Base-by-base conservation (phyloP, 2,888 invertebrate genomes). In the Pelosia muscerda region DNA sequence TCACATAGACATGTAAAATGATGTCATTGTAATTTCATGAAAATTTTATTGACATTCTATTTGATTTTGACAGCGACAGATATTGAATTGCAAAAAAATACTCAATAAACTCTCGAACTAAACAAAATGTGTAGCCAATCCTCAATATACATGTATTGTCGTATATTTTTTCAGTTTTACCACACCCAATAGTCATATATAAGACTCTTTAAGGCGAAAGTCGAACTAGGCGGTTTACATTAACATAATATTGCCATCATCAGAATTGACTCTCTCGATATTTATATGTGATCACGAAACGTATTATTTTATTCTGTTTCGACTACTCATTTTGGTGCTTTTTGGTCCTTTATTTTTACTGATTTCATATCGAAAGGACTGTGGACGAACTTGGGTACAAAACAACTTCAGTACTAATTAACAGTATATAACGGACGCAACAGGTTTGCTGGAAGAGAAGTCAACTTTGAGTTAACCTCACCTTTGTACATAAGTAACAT, bases 231-330 rank as follows among this genome's bases (percentile, higher is more conserved):
- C 25, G 66, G 66, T 26, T 58, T 67, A 67, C 19, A 67, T 67
- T 67, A 57, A 34, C 62, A 67, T 67, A 67, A 67, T 66, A 56
- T 63, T 15, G 31, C 28, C 62, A 62, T 67, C n/a, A 53, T 10
- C 31, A 26, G 63, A 62, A 53, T 61, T 10, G 66, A 28, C 55
- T 55, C 31, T 15, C 5, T 5, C 22, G 59, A 54, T 65, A 59
- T 65, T 34, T 54, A 54, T 34, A n/a, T 31, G 28, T 53, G 58
- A 65, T 59, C 58, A 25, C 23, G 31, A 53, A 28, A 58, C 31
- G 49, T 65, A 53, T 65, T n/a, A 59, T 4, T 28, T 15, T 10
- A 23, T 38, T 38, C 10, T 10, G 19, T 38, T 59, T 59, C 15
- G 2, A 59, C 23, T 34, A 34, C 11, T 22, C 10, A 38, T 38